Percentiles rank a stretch among this genome's conserved stretches.
Evolutionary conservation across 2,888 invertebrate genomes (phyloP).

Genomic region (Biston betularia): DNA sequence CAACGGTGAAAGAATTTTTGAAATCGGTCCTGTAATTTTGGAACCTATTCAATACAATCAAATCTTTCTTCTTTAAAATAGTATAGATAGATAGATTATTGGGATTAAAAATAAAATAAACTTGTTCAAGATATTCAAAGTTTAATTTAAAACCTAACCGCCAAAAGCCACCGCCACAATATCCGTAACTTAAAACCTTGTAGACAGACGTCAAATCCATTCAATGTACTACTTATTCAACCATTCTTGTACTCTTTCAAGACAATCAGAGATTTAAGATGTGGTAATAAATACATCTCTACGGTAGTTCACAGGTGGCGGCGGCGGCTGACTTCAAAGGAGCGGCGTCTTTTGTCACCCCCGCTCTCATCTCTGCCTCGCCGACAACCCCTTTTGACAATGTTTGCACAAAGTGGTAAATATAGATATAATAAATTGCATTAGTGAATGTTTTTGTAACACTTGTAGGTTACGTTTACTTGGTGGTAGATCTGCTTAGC

Average conservation of each 20-base stretch:
- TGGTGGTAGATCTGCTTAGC: no score
- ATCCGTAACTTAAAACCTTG: constrained; percentile 37
- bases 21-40: no score
- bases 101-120: no score
- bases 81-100: no score
- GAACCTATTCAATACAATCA: no score
- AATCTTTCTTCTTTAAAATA: no score
- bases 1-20: no score
- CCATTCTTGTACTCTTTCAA: constrained; percentile 38
- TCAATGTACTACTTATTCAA: constrained; percentile 39
- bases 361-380: constrained; percentile 14
- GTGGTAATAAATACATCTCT: constrained; percentile 52
- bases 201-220: constrained; percentile 37
- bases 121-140: neutral
- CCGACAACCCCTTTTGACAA: constrained; percentile 53
- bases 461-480: neutral
- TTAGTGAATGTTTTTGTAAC: neutral
- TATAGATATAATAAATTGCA: constrained; percentile 22
- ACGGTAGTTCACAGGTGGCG: constrained; percentile 65
- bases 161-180: constrained; percentile 35
- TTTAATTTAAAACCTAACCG: constrained; percentile 5
- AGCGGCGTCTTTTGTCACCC: constrained; percentile 66
- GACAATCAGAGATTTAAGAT: constrained; percentile 48
- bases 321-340: constrained; percentile 63
- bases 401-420: constrained; percentile 72